A percentile compares a stretch with the other conserved stretches of the same genome.
These are phyloP conservation scores for Lycaon pictus DNA, from an alignment of 2,113 vertebrate species.

Conservation along the genomic window DNA sequence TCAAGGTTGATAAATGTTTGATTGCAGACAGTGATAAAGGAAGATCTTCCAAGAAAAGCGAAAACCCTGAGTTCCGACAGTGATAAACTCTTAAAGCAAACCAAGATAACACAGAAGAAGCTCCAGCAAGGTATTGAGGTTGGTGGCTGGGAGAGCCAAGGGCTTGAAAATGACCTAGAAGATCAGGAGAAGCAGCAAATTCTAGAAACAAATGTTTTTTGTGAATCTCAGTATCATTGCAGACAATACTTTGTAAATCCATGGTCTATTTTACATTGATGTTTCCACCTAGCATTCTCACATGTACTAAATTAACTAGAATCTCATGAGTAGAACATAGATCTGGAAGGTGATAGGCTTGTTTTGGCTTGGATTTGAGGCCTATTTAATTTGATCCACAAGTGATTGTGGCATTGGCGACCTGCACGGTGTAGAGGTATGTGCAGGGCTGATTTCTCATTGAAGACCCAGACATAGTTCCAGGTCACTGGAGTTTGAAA, in stretches of 20 bases:
- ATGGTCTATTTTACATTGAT: neutral
- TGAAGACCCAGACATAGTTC: neutral
- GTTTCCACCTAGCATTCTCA: neutral
- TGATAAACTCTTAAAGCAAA: constrained; percentile 85
- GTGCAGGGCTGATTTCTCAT: neutral
- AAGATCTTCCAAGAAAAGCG: constrained; percentile 90
- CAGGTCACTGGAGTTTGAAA: neutral
- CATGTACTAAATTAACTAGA: neutral
- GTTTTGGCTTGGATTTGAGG: neutral
- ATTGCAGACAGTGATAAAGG: constrained; percentile 90
- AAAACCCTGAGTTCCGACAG: constrained; percentile 88
- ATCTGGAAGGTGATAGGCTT: neutral
- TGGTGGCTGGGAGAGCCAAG: neutral
- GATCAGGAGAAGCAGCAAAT: neutral
- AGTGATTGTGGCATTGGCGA: neutral
- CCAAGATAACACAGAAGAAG: constrained; percentile 84
- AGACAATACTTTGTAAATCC: neutral
- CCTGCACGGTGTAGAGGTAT: neutral
- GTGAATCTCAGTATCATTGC: neutral
- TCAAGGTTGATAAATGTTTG: constrained; percentile 67
- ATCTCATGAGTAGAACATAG: neutral
- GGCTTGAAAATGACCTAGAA: neutral
- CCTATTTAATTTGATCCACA: neutral
- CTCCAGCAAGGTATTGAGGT: constrained; percentile 87
- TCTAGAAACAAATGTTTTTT: neutral